Conservation (phyloP, 2,888 invertebrate species). For the Thalpophila matura region DNA sequence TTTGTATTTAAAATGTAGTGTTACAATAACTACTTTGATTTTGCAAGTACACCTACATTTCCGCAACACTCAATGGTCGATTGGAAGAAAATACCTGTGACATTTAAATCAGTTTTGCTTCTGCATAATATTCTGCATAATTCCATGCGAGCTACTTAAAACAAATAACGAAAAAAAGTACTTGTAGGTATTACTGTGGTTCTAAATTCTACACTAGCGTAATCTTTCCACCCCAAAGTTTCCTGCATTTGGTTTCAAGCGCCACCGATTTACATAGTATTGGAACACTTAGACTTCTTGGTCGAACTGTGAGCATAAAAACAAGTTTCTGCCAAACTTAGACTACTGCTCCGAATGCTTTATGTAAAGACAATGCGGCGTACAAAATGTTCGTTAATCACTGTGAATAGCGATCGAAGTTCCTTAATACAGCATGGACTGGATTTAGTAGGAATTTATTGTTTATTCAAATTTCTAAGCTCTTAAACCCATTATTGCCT, state of each 20-base stretch:
- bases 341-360: conserved; percentile 52
- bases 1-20: too few species aligned
- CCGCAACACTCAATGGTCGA: too few species aligned
- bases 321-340: conserved; percentile 46
- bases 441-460: conserved; percentile 61
- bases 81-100: too few species aligned
- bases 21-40: too few species aligned
- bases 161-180: background rate
- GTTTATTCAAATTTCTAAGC: conserved; percentile 64
- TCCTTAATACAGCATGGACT: conserved; percentile 59
- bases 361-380: conserved; percentile 52
- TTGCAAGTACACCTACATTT: too few species aligned
- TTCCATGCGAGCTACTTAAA: background rate
- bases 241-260: conserved; percentile 35
- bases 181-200: conserved; percentile 13
- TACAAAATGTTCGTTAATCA: conserved; percentile 67
- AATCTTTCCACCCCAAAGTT: conserved; percentile 36
- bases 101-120: too few species aligned
- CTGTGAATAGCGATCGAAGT: conserved; percentile 62
- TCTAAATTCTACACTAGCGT: conserved; percentile 13
- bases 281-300: conserved; percentile 52
- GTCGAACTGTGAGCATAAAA: conserved; percentile 45
- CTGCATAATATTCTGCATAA: too few species aligned
- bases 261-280: conserved; percentile 55
- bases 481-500: conserved; percentile 58